These are phyloP conservation scores for Noctua janthe DNA, from an alignment of 2,888 invertebrate genomes.

Conservation along the genomic window DNA sequence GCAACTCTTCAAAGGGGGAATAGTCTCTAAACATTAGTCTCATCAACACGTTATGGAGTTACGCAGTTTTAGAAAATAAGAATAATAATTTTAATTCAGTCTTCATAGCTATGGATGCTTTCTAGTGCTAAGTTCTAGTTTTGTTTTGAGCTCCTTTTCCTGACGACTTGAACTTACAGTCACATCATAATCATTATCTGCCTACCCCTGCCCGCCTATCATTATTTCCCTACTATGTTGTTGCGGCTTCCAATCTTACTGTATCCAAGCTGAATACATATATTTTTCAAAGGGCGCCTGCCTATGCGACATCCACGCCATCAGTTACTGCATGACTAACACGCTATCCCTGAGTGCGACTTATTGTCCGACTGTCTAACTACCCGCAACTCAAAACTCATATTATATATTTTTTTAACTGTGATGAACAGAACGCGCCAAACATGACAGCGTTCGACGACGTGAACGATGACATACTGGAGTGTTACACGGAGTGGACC, in stretches of 20 bases:
- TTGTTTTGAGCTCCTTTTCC: neutral
- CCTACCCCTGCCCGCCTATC: neutral
- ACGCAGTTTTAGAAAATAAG: too few species aligned
- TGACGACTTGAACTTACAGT: neutral
- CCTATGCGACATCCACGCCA: neutral
- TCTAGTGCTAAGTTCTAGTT: neutral
- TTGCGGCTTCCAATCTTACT: neutral
- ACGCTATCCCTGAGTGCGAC: neutral
- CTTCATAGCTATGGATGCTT: neutral
- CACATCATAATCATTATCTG: neutral
- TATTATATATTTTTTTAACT: too few species aligned
- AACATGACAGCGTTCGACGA: slow-evolving; percentile 93
- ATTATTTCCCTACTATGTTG: neutral
- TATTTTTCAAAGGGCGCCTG: neutral
- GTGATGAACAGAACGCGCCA: slow-evolving; percentile 84
- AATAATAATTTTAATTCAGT: too few species aligned
- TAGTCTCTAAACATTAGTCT: neutral
- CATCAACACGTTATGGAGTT: too few species aligned
- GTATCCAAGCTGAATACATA: neutral
- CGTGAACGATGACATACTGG: slow-evolving; percentile 92
- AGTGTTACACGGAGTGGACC: slow-evolving; percentile 93
- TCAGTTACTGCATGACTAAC: neutral
- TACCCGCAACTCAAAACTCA: neutral
- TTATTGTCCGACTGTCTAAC: neutral
- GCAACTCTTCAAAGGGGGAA: neutral